Percentiles rank a stretch among this genome's conserved stretches.
Conservation (phyloP, 2,888 invertebrate species). For the Caradrina kadenii region DNA sequence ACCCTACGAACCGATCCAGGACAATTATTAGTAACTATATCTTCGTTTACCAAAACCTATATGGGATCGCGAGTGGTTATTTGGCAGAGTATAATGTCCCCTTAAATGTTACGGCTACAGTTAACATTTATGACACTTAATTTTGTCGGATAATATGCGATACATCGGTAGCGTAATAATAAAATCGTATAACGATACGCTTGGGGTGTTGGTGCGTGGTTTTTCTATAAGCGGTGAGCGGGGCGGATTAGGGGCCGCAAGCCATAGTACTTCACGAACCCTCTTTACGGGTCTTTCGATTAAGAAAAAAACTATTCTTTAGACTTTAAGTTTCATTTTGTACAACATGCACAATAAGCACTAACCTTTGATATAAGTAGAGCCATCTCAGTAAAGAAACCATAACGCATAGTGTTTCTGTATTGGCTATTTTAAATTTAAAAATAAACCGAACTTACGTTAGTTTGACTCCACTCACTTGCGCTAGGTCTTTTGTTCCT, state of each 20-base stretch:
- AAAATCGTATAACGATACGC: constrained; percentile 81
- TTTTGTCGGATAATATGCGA: constrained; percentile 80
- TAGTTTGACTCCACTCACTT: too few relatives aligned
- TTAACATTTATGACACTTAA: constrained; percentile 89
- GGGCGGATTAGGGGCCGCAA: neutral
- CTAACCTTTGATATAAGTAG: too few relatives aligned
- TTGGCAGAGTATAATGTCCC: constrained; percentile 76
- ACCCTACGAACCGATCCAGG: constrained; percentile 31
- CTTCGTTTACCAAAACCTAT: constrained; percentile 63
- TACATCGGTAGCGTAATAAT: constrained; percentile 83
- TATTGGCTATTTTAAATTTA: too few relatives aligned
- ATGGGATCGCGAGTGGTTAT: constrained; percentile 68
- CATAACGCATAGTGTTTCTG: too few relatives aligned
- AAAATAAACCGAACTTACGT: too few relatives aligned
- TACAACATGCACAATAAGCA: too few relatives aligned
- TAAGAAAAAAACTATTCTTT: too few relatives aligned
- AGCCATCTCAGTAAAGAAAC: too few relatives aligned
- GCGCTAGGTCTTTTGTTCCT: too few relatives aligned
- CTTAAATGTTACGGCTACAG: constrained; percentile 80
- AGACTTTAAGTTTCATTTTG: too few relatives aligned
- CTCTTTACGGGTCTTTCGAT: too few relatives aligned
- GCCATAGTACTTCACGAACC: neutral
- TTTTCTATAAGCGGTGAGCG: constrained; percentile 21
- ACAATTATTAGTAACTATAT: constrained; percentile 64
- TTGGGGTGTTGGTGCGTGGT: constrained; percentile 70